Evolutionary conservation across 2,888 invertebrate species (phyloP).

Genomic region (Synergus gifuensis): DNA sequence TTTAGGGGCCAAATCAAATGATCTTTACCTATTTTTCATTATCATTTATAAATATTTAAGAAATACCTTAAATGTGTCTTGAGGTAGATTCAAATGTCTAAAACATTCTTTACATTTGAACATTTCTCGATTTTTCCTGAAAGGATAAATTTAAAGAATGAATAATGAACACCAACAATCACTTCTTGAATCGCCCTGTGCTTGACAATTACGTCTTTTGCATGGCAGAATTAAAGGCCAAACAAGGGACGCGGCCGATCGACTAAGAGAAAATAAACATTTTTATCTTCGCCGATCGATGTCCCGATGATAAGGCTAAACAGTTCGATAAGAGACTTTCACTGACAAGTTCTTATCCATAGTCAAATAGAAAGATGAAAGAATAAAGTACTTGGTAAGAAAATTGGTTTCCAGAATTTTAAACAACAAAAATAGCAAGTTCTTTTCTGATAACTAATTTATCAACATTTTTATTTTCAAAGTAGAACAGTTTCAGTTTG

Average conservation of each 20-base stretch:
- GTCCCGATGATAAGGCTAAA: slow-evolving; percentile 33
- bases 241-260: slow-evolving; percentile 1
- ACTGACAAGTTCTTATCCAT: not conserved
- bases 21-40: not conserved
- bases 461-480: not conserved
- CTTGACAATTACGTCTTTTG: slow-evolving; percentile 36
- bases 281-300: slow-evolving; percentile 22
- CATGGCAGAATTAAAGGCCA: slow-evolving; percentile 37
- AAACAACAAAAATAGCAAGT: not conserved
- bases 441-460: not conserved
- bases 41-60: not conserved
- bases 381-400: not conserved
- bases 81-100: slow-evolving; percentile 13
- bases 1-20: not conserved
- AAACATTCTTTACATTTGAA: slow-evolving; percentile 2
- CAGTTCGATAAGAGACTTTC: not conserved
- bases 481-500: not conserved
- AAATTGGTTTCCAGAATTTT: not conserved
- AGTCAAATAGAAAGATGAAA: not conserved
- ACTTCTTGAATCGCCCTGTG: slow-evolving; percentile 27
- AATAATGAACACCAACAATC: not conserved
- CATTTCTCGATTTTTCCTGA: not conserved
- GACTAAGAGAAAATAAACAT: not conserved
- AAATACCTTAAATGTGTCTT: not conserved
- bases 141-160: not conserved